A percentile compares a stretch with the other conserved stretches of the same genome.
phyloP scores from a whole-genome alignment of 2,888 invertebrate genomes.

The Heliconius ethilla region DNA sequence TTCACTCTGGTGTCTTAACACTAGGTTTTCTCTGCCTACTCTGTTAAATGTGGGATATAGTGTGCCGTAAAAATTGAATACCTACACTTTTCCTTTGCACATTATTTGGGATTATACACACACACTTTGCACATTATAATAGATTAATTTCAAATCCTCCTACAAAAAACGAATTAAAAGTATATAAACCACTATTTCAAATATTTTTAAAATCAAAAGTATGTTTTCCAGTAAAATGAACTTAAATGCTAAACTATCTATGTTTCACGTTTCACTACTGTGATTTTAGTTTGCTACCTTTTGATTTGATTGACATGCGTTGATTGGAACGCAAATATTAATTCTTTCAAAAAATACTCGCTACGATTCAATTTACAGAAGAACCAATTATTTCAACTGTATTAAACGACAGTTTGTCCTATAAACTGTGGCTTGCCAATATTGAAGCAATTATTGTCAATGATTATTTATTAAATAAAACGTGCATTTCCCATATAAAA shows the following conservation, averaged over 20 bases:
- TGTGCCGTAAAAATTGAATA: no score
- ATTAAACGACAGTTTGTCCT: constrained; percentile 8
- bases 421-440: constrained; percentile 7
- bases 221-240: neutral
- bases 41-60: no score
- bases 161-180: no score
- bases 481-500: neutral
- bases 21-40: no score
- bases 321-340: constrained; percentile 15
- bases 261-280: neutral
- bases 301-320: constrained; percentile 19
- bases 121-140: no score
- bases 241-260: neutral
- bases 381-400: constrained; percentile 6
- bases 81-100: no score
- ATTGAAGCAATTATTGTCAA: neutral
- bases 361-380: constrained; percentile 14
- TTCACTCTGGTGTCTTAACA: no score
- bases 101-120: no score
- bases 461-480: neutral
- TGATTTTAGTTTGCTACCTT: constrained; percentile 6
- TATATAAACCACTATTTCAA: neutral
- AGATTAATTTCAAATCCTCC: no score
- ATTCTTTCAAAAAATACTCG: constrained; percentile 12
- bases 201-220: neutral